Evolutionary conservation across 1,140 invertebrate genomes (phyloP).

Genomic region (Mylabris phalerata): DNA sequence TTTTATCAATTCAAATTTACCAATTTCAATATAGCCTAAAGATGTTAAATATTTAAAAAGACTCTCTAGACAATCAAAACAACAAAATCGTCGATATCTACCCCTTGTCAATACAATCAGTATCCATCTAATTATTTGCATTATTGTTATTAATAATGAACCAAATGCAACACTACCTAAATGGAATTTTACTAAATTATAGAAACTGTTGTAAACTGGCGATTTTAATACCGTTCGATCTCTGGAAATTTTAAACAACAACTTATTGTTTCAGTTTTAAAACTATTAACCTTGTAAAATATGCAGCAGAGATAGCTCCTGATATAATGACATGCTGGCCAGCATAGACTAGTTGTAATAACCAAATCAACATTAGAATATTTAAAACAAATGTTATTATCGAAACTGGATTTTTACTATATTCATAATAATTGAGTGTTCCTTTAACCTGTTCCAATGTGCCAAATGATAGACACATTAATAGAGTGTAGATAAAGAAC

Average conservation of each 20-base stretch:
- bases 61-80: conserved; percentile 4
- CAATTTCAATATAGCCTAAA: conserved; percentile 11
- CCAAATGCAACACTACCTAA: conserved; percentile 15
- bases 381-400: background rate
- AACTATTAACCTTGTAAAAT: conserved; percentile 4
- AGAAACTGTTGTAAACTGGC: conserved; percentile 11
- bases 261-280: background rate
- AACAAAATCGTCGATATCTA: conserved; percentile 3
- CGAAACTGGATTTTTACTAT: background rate
- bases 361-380: conserved; percentile 6
- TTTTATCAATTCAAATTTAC: background rate
- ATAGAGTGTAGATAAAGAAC: background rate
- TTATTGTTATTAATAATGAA: conserved; percentile 6
- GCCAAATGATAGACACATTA: background rate
- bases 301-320: conserved; percentile 1
- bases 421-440: background rate
- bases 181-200: conserved; percentile 15
- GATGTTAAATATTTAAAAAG: conserved; percentile 11
- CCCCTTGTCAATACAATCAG: background rate
- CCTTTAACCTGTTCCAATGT: background rate
- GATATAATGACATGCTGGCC: conserved; percentile 8
- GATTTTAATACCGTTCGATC: conserved; percentile 6
- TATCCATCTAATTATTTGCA: conserved; percentile 3
- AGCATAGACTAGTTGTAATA: conserved; percentile 1
- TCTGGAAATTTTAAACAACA: conserved; percentile 1